phyloP scores from a whole-genome alignment of 1,140 invertebrate species.

The Bacillus rossius region DNA sequence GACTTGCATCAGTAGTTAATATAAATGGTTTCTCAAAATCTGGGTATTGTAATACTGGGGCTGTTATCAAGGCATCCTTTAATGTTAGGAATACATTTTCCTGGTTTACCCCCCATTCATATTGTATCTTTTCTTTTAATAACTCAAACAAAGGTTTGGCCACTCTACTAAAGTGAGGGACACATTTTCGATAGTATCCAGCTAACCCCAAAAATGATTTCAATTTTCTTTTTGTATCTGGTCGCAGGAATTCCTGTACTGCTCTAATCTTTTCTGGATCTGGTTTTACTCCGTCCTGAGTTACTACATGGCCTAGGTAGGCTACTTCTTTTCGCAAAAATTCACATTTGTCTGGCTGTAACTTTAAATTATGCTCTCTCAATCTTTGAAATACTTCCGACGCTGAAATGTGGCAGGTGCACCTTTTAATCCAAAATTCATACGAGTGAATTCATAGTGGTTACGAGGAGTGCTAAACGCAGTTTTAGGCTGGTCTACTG shows the following conservation, averaged over 20 bases:
- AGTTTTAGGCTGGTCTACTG: slow-evolving; percentile 31
- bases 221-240: slow-evolving; percentile 28
- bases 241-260: slow-evolving; percentile 28
- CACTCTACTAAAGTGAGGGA: slow-evolving; percentile 28
- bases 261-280: slow-evolving; percentile 24
- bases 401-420: slow-evolving; percentile 33
- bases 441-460: slow-evolving; percentile 30
- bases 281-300: slow-evolving; percentile 16
- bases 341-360: slow-evolving; percentile 25
- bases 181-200: slow-evolving; percentile 27
- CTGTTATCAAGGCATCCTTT: slow-evolving; percentile 16
- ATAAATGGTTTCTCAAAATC: slow-evolving; percentile 31
- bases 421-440: slow-evolving; percentile 32
- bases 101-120: slow-evolving; percentile 18
- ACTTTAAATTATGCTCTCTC: slow-evolving; percentile 13
- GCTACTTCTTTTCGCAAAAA: slow-evolving; percentile 17
- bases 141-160: slow-evolving; percentile 29
- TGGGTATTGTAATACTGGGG: slow-evolving; percentile 26
- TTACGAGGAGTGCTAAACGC: slow-evolving; percentile 25
- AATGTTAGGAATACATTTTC: slow-evolving; percentile 12
- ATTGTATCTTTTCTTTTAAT: slow-evolving; percentile 24
- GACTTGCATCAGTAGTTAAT: slow-evolving; percentile 31
- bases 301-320: slow-evolving; percentile 24
- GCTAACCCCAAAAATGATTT: slow-evolving; percentile 29
- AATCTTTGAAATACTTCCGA: slow-evolving; percentile 17